Conservation (phyloP, 2,797 vertebrate genomes). For the Ceryle rudis region DNA sequence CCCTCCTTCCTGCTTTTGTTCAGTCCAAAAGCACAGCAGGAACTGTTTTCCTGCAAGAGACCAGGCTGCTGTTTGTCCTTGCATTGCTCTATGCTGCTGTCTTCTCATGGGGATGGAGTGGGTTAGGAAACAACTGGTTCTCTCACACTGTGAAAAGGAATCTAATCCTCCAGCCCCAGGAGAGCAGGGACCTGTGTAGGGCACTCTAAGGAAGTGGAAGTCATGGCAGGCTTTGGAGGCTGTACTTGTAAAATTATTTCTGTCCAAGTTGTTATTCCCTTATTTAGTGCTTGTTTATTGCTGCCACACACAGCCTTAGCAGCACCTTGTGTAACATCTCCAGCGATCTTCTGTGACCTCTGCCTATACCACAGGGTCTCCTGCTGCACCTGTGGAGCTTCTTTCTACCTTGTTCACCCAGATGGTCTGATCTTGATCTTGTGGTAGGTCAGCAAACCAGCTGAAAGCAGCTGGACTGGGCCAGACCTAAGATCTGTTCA, state of each 20-base stretch:
- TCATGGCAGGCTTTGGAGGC: neutral
- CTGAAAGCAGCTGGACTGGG: neutral
- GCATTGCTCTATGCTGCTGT: neutral
- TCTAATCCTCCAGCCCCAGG: neutral
- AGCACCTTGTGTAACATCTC: neutral
- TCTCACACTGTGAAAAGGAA: neutral
- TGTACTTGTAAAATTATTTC: neutral
- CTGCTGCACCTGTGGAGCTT: neutral
- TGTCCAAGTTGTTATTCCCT: neutral
- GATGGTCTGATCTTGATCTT: neutral
- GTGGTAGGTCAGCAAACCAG: neutral
- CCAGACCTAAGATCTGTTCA: neutral
- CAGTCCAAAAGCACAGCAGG: neutral
- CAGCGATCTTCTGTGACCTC: neutral
- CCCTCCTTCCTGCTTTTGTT: constrained; percentile 47
- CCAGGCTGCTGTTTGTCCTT: neutral
- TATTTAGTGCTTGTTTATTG: neutral
- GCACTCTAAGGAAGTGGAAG: neutral
- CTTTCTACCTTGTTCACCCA: neutral
- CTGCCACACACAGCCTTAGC: neutral
- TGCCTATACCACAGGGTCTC: neutral
- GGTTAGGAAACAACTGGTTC: neutral
- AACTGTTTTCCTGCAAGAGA: neutral
- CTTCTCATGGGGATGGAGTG: neutral
- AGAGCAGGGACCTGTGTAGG: neutral